phyloP scores from a whole-genome alignment of 2,113 vertebrate genomes.

The Odocoileus virginianus region DNA sequence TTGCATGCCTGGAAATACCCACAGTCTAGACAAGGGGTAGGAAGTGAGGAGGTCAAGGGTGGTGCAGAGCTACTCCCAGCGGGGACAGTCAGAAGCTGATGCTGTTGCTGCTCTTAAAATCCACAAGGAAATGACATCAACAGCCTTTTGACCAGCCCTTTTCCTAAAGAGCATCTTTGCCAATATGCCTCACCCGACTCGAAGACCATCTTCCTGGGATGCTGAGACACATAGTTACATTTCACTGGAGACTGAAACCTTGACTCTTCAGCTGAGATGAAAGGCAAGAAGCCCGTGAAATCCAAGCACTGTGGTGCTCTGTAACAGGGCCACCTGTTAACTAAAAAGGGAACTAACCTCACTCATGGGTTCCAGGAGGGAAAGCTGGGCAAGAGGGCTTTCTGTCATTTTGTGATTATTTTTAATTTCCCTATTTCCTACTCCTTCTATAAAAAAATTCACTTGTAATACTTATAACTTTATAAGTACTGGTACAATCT shows the following conservation, averaged over 20 bases:
- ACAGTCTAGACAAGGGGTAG: not conserved
- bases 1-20: not conserved
- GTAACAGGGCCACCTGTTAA: not conserved
- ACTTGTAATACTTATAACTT: not conserved
- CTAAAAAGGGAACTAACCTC: not conserved
- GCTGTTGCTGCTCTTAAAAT: not conserved
- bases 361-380: not conserved
- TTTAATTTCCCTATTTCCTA: not conserved
- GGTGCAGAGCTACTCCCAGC: not conserved
- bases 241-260: not conserved
- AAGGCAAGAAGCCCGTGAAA: conserved; percentile 34
- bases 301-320: not conserved
- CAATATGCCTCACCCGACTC: not conserved
- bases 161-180: not conserved
- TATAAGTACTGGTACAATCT: not conserved
- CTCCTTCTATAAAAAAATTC: not conserved
- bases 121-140: not conserved
- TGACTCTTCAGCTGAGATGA: conserved; percentile 9
- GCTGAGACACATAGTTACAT: not conserved
- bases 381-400: not conserved
- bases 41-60: not conserved
- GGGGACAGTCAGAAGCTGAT: not conserved
- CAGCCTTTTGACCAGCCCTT: not conserved
- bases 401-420: not conserved
- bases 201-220: not conserved